Evolutionary conservation across 2,888 invertebrate species (phyloP).

Genomic region (Drosophila neotestacea): DNA sequence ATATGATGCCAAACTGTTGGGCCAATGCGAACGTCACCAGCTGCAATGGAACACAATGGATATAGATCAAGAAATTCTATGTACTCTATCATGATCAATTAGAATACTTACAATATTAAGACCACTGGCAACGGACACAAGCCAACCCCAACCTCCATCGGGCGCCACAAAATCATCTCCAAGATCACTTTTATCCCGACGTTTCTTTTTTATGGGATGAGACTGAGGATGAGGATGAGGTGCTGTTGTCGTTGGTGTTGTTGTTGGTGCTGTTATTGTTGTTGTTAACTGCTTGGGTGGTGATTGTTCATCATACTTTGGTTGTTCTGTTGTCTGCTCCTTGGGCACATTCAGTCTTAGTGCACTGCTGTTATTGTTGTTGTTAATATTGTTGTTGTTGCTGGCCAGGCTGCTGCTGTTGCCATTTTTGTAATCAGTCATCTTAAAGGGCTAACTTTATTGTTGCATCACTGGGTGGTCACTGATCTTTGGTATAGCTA

Average conservation of each 20-base stretch:
- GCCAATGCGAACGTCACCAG: slow-evolving; percentile 88
- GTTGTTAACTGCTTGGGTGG: slow-evolving; percentile 37
- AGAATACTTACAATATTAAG: slow-evolving; percentile 89
- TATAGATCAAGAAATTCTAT: neutral
- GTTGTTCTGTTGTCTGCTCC: slow-evolving; percentile 17
- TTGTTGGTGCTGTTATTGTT: slow-evolving; percentile 25
- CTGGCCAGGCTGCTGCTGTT: slow-evolving; percentile 31
- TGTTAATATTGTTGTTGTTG: slow-evolving; percentile 25
- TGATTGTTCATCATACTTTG: slow-evolving; percentile 31
- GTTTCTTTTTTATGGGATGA: slow-evolving; percentile 71
- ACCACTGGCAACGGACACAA: slow-evolving; percentile 90
- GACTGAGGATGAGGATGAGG: neutral
- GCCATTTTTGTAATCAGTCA: slow-evolving; percentile 68
- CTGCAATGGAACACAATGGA: slow-evolving; percentile 84
- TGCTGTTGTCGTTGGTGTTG: slow-evolving; percentile 22
- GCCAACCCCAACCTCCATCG: slow-evolving; percentile 92
- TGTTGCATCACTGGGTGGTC: slow-evolving; percentile 54
- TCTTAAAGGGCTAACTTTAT: slow-evolving; percentile 46
- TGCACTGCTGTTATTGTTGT: slow-evolving; percentile 30
- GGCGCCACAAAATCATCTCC: slow-evolving; percentile 88
- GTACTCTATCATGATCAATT: slow-evolving; percentile 4
- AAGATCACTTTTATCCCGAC: slow-evolving; percentile 84
- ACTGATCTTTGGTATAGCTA: slow-evolving; percentile 15
- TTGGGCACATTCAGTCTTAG: slow-evolving; percentile 40
- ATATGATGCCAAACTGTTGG: slow-evolving; percentile 91